phyloP scores from a whole-genome alignment of 2,113 vertebrate genomes.

The Hippocampus comes region DNA sequence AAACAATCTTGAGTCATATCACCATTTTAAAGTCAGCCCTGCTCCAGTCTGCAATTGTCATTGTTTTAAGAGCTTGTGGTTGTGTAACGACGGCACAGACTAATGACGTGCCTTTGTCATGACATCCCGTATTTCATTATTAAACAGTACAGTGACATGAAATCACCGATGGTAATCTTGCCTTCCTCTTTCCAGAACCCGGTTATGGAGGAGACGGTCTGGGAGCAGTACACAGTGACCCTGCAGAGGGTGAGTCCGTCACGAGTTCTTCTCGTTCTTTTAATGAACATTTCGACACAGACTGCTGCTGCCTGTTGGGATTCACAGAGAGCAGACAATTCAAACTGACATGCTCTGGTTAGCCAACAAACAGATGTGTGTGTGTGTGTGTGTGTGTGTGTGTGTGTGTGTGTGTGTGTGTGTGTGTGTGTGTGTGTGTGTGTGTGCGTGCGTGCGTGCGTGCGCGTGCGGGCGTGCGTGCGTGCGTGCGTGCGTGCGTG shows the following conservation, averaged over 20 bases:
- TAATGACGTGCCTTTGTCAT: slow-evolving; percentile 35
- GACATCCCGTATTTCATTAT: slow-evolving; percentile 46
- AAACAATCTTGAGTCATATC: background rate
- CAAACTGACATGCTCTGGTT: background rate
- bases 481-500: too few relatives aligned
- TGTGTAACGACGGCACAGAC: slow-evolving; percentile 30
- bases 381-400: too few relatives aligned
- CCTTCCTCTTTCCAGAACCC: slow-evolving; percentile 57
- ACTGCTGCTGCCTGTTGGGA: background rate
- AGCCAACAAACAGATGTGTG: background rate
- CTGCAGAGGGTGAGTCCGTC: slow-evolving; percentile 85
- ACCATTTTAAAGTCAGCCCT: background rate
- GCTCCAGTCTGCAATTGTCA: background rate
- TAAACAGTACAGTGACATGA: slow-evolving; percentile 46
- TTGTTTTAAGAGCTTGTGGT: slow-evolving; percentile 24
- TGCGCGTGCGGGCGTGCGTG: too few relatives aligned
- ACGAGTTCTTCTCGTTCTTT: slow-evolving; percentile 7
- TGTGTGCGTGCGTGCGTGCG: too few relatives aligned
- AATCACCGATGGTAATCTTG: slow-evolving; percentile 38
- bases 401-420: too few relatives aligned
- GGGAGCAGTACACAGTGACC: slow-evolving; percentile 96
- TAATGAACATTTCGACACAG: slow-evolving; percentile 1
- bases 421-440: too few relatives aligned
- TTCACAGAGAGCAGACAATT: background rate
- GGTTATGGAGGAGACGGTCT: slow-evolving; percentile 93